Evolutionary conservation across 2,888 invertebrate species (phyloP).

Genomic region (Agrypnus murinus): DNA sequence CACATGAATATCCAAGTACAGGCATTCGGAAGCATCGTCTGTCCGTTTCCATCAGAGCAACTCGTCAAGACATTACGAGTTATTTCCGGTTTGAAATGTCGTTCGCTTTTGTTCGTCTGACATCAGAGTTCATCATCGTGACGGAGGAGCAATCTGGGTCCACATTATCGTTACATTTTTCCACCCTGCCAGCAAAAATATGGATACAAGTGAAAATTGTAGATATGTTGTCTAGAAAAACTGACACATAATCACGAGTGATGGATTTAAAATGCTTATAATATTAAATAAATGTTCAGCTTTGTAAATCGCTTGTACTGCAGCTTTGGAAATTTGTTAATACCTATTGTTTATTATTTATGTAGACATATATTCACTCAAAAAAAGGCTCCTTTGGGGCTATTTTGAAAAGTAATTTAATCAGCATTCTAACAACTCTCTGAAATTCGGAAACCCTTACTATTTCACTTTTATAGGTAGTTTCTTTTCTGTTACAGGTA

Average conservation of each 20-base stretch:
- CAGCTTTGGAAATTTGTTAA: too few species aligned
- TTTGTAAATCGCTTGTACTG: too few species aligned
- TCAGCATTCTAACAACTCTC: too few species aligned
- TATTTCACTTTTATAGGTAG: too few species aligned
- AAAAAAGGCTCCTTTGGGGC: too few species aligned
- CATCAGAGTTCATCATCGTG: conserved; percentile 58
- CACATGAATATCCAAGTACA: conserved; percentile 39
- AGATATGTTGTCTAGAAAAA: conserved; percentile 36
- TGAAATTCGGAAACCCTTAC: too few species aligned
- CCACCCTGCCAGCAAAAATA: conserved; percentile 52
- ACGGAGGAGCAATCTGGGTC: conserved; percentile 54
- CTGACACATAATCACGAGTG: conserved; percentile 46
- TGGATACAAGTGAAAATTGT: conserved; percentile 42
- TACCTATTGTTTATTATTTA: too few species aligned
- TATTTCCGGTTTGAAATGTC: conserved; percentile 58
- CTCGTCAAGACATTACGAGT: conserved; percentile 57
- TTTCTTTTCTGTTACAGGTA: too few species aligned
- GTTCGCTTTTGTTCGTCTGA: conserved; percentile 58
- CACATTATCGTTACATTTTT: conserved; percentile 57
- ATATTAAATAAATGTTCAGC: background rate
- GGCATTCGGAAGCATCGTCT: conserved; percentile 48
- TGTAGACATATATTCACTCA: too few species aligned
- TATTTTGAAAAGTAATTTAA: too few species aligned
- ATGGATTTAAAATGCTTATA: conserved; percentile 45
- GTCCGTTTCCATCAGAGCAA: conserved; percentile 59